Percentiles rank a stretch among this genome's conserved stretches.
These are phyloP conservation scores for Leucoma salicis DNA, from an alignment of 2,888 invertebrate genomes.

Conservation along the genomic window DNA sequence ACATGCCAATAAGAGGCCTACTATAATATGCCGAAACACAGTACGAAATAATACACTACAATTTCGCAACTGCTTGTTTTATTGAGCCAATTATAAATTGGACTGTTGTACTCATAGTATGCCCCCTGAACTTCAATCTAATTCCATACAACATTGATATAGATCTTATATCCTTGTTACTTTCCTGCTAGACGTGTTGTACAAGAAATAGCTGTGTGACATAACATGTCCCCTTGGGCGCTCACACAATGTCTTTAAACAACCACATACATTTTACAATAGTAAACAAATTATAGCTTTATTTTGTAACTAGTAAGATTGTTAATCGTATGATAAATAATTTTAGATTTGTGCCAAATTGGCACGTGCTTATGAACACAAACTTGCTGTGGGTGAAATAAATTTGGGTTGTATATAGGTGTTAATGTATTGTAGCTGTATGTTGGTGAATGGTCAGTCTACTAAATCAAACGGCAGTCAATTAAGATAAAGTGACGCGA, in stretches of 20 bases:
- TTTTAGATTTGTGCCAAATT: conserved; percentile 26
- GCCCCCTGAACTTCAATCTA: conserved; percentile 56
- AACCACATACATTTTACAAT: conserved; percentile 34
- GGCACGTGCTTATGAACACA: conserved; percentile 43
- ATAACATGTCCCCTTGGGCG: conserved; percentile 70
- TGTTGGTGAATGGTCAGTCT: conserved; percentile 51
- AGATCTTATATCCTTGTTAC: conserved; percentile 76
- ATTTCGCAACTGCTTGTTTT: conserved; percentile 1
- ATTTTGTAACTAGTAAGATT: conserved; percentile 27
- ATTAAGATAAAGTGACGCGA: conserved; percentile 77
- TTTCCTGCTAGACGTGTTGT: conserved; percentile 65
- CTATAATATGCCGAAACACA: neutral
- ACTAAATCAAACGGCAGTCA: conserved; percentile 79
- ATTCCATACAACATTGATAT: conserved; percentile 56
- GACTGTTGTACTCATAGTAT: conserved; percentile 35
- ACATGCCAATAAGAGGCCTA: conserved; percentile 18
- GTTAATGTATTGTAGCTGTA: conserved; percentile 35
- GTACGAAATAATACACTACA: neutral
- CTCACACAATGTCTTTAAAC: conserved; percentile 53
- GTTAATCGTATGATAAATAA: conserved; percentile 20
- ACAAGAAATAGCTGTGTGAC: conserved; percentile 70
- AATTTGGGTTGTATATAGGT: conserved; percentile 25
- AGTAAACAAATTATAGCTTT: conserved; percentile 18
- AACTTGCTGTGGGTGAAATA: conserved; percentile 40
- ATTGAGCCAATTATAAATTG: conserved; percentile 18